A percentile compares a stretch with the other conserved stretches of the same genome.
phyloP scores from a whole-genome alignment of 2,888 invertebrate genomes.

The Halictus ligatus region DNA sequence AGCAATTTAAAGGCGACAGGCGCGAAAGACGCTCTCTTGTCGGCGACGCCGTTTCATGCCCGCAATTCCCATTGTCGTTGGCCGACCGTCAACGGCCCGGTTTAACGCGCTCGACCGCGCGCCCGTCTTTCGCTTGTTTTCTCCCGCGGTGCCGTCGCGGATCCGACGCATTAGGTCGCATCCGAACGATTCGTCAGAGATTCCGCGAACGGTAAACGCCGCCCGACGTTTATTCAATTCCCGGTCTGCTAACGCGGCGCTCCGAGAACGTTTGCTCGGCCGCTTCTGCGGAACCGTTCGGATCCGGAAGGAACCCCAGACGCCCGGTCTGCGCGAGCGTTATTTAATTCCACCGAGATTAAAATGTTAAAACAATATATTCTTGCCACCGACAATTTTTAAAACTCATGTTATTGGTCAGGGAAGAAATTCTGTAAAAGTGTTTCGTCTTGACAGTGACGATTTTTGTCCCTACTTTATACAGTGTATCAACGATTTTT shows the following conservation, averaged over 20 bases:
- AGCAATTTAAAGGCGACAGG: slow-evolving; percentile 72
- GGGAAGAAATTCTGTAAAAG: too few relatives aligned
- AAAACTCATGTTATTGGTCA: background rate
- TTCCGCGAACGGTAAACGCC: background rate
- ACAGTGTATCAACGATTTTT: background rate
- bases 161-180: background rate
- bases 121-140: background rate
- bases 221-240: background rate
- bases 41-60: slow-evolving; percentile 52
- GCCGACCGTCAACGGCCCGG: slow-evolving; percentile 51
- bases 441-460: background rate
- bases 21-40: slow-evolving; percentile 63
- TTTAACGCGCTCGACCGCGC: slow-evolving; percentile 9
- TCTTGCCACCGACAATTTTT: background rate
- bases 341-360: background rate
- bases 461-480: background rate
- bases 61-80: slow-evolving; percentile 68
- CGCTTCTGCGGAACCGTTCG: too few relatives aligned
- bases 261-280: background rate
- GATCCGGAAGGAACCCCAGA: too few relatives aligned
- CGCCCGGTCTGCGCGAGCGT: background rate
- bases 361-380: background rate
- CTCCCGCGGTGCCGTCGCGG: background rate
- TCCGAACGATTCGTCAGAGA: background rate
- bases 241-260: background rate